Evolutionary conservation across 2,888 invertebrate genomes (phyloP).

Genomic region (Apamea sordens): DNA sequence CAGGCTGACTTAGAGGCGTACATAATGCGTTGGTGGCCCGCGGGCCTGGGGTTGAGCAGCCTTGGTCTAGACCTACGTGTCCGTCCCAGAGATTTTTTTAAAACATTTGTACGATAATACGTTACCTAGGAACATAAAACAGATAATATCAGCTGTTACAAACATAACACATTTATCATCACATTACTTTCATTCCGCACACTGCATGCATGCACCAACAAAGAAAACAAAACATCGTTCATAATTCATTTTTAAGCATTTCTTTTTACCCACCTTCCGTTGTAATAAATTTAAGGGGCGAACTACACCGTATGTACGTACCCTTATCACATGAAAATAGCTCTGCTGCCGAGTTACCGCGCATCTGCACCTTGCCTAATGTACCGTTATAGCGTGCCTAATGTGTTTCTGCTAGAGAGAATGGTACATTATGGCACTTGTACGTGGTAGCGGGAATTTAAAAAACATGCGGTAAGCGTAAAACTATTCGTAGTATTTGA

Average conservation of each 20-base stretch:
- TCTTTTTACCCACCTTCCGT: constrained; percentile 57
- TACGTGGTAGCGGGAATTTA: constrained; percentile 11
- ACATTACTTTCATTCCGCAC: constrained; percentile 23
- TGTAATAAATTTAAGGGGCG: constrained; percentile 70
- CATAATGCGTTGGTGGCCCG: too few relatives aligned
- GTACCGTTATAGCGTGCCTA: constrained; percentile 70
- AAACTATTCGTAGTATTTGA: constrained; percentile 20
- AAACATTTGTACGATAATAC: not conserved
- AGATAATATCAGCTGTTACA: not conserved
- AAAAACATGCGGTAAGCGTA: constrained; percentile 21
- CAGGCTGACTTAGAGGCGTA: too few relatives aligned
- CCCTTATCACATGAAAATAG: constrained; percentile 74
- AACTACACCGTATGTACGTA: constrained; percentile 65
- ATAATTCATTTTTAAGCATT: constrained; percentile 62
- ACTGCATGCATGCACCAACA: constrained; percentile 26
- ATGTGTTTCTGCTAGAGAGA: constrained; percentile 70
- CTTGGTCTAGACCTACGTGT: too few relatives aligned
- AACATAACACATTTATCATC: constrained; percentile 1
- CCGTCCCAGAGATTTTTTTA: too few relatives aligned
- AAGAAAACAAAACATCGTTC: constrained; percentile 44
- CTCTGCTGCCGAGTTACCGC: constrained; percentile 62
- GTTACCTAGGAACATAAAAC: not conserved
- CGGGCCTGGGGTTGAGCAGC: too few relatives aligned
- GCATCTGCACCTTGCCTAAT: constrained; percentile 76
- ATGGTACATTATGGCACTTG: constrained; percentile 45